Base-by-base conservation (phyloP, 2,113 vertebrate genomes). In the Xiphophorus maculatus region DNA sequence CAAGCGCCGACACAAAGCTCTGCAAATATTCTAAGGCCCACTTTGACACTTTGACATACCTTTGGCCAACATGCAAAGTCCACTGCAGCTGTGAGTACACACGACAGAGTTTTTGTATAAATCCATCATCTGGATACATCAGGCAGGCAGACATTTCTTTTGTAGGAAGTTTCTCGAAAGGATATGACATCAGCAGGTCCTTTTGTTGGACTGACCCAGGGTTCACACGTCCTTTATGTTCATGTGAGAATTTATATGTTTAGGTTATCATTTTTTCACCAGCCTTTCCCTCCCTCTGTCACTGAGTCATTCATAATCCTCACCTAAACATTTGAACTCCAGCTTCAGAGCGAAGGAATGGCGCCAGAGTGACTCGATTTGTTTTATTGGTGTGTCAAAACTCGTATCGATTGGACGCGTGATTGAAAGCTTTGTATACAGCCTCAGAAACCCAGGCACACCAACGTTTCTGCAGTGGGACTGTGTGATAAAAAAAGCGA, bases 331-430 rank as follows among this genome's bases (percentile, higher is more conserved):
- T 89, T 84, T 91, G 85, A 90, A 87, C 71, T 77, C 63, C 42
- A 42, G 66, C 67, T 77, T 81, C 82, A 80, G 79, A 84, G 82
- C 32, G 65, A 82, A 72, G 84, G 60, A 76, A n/a, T 13, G 65
- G 81, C 63, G 83, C 85, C 88, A 74, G 63, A 69, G 58, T 22
- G 65, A 73, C 76, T 80, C 63, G 75, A 79, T 82, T 9, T 79
- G 80, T 89, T 91, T 89, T 85, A 90, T 87, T 83, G 85, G 69
- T 13, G 72, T 89, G 90, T 89, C 91, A 90, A 72, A 92, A 81
- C 65, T 72, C 13, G 44, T 86, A 90, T 84, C 80, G 86, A 90
- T 88, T 79, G 72, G 76, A 61, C 40, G 64, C 1, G 44, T 82
- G 90, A 91, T 78, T 84, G 86, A 87, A 80, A 71, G 84, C 69